These are phyloP conservation scores for Tapera naevia DNA, from an alignment of 2,797 vertebrate genomes.

Conservation along the genomic window DNA sequence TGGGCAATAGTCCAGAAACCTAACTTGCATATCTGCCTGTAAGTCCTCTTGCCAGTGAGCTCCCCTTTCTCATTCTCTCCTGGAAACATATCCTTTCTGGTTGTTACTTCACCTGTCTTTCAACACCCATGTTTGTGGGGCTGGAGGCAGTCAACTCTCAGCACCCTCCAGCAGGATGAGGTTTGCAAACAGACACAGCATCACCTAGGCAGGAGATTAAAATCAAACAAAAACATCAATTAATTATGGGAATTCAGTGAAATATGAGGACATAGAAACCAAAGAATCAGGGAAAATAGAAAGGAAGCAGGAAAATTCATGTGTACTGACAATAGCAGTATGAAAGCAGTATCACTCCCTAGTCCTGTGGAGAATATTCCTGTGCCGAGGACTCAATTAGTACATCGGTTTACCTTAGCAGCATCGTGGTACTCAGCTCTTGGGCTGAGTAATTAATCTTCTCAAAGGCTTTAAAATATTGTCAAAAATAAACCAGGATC, in stretches of 20 bases:
- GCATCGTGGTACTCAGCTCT: not conserved
- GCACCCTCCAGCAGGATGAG: rapidly evolving
- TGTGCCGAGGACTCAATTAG: not conserved
- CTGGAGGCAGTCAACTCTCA: not conserved
- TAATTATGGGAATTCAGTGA: not conserved
- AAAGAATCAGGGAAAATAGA: not conserved
- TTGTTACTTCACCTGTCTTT: not conserved
- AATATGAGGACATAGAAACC: not conserved
- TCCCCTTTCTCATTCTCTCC: not conserved
- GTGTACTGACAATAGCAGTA: not conserved
- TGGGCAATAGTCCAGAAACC: not conserved
- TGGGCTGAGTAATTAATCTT: slow-evolving; percentile 24
- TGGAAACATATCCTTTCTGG: not conserved
- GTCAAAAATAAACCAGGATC: slow-evolving; percentile 39
- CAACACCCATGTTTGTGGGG: not conserved
- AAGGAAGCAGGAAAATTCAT: not conserved
- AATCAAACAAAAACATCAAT: not conserved
- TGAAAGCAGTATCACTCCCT: not conserved
- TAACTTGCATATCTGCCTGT: not conserved
- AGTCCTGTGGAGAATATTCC: not conserved
- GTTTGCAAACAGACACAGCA: not conserved
- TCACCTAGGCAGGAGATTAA: not conserved
- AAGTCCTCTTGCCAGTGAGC: not conserved
- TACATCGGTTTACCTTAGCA: not conserved
- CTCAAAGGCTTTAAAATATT: slow-evolving; percentile 37